Evolutionary conservation across 2,888 invertebrate genomes (phyloP).

Genomic region (Pyrrhia umbra): DNA sequence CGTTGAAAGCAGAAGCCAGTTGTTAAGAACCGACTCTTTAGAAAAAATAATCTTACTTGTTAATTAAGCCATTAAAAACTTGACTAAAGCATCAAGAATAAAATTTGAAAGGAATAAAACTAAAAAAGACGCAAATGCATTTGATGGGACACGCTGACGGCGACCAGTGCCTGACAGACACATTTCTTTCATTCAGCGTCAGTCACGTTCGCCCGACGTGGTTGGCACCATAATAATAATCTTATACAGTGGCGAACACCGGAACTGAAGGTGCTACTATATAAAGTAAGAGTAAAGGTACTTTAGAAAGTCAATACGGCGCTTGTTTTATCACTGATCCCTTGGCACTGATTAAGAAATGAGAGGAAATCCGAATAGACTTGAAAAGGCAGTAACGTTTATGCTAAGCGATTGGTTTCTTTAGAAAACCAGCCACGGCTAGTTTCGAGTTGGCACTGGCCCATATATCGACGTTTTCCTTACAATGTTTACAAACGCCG

Average conservation of each 20-base stretch:
- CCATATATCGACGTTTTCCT: slow-evolving; percentile 40
- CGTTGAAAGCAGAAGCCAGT: too few species aligned
- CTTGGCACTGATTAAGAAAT: slow-evolving; percentile 51
- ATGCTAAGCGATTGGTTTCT: slow-evolving; percentile 51
- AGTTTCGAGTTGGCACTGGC: slow-evolving; percentile 48
- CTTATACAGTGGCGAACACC: slow-evolving; percentile 6
- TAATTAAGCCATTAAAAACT: neutral
- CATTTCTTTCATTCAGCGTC: neutral
- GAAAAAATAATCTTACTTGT: neutral
- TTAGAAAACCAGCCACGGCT: slow-evolving; percentile 60
- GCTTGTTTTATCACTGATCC: slow-evolving; percentile 43
- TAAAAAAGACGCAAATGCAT: neutral
- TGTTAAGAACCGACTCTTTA: too few species aligned
- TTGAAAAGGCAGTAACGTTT: slow-evolving; percentile 59
- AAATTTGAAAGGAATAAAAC: neutral
- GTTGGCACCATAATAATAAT: slow-evolving; percentile 23
- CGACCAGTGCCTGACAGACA: neutral
- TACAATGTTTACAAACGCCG: slow-evolving; percentile 35
- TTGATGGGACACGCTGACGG: neutral
- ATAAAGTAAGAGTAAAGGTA: slow-evolving; percentile 27
- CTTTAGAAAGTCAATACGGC: slow-evolving; percentile 45
- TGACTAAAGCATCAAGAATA: neutral
- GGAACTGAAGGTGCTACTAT: slow-evolving; percentile 15
- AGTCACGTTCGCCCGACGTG: neutral
- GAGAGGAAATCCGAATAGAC: slow-evolving; percentile 58